phyloP scores from a whole-genome alignment of 2,888 invertebrate species.

The Erebia epiphron region DNA sequence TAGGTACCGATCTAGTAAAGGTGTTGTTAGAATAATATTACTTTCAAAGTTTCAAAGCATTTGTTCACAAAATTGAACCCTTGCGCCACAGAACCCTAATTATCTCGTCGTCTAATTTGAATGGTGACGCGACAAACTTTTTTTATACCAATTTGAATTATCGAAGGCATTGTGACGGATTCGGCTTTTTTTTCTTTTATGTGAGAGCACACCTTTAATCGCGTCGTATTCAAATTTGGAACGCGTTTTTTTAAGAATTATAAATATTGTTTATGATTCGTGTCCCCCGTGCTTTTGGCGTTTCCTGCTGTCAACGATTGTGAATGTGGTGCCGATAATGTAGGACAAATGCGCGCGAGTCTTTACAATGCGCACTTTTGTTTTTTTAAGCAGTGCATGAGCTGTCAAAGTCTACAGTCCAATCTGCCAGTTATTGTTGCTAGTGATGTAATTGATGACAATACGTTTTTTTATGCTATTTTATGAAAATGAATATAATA shows the following conservation, averaged over 20 bases:
- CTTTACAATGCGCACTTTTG: conserved; percentile 40
- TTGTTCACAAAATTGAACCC: conserved; percentile 13
- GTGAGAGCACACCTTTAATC: conserved; percentile 55
- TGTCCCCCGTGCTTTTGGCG: conserved; percentile 66
- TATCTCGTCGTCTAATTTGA: conserved; percentile 74
- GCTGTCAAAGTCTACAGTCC: conserved; percentile 44
- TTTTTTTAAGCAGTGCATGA: conserved; percentile 35
- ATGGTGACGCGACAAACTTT: conserved; percentile 69
- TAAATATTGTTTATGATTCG: conserved; percentile 73
- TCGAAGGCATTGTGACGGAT: conserved; percentile 57
- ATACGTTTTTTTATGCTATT: neutral
- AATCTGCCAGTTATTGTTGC: conserved; percentile 45
- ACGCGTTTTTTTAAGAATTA: conserved; percentile 60
- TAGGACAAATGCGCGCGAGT: conserved; percentile 57
- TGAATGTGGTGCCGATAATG: conserved; percentile 68
- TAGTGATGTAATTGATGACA: conserved; percentile 29
- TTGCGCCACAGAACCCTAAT: conserved; percentile 48
- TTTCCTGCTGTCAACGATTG: conserved; percentile 76
- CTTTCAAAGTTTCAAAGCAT: conserved; percentile 1
- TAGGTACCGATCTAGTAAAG: neutral
- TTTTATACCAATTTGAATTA: conserved; percentile 55
- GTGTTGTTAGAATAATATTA: conserved; percentile 1
- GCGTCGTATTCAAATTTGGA: conserved; percentile 70
- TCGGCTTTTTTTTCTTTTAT: conserved; percentile 56
- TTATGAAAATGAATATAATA: neutral